These are phyloP conservation scores for Chymomyza costata DNA, from an alignment of 1,140 invertebrate species.

Conservation along the genomic window DNA sequence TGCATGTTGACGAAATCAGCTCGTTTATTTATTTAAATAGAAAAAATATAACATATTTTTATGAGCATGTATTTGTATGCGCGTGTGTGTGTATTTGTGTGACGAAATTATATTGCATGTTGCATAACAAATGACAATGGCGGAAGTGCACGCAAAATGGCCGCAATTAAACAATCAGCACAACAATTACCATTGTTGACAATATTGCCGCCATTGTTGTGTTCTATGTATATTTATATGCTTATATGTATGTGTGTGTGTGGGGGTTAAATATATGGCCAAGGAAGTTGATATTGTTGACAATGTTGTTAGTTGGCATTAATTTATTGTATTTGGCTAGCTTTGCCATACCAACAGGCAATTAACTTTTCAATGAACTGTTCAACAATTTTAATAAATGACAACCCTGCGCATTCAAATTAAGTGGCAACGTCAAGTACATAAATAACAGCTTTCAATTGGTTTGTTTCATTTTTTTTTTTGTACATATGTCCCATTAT, in stretches of 20 bases:
- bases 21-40: slow-evolving; percentile 46
- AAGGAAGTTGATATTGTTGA: slow-evolving; percentile 56
- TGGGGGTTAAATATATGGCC: slow-evolving; percentile 22
- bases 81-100: slow-evolving; percentile 4
- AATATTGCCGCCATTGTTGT: slow-evolving; percentile 3
- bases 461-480: too few species aligned
- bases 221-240: too few species aligned
- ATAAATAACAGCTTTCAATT: too few species aligned
- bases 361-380: slow-evolving; percentile 55
- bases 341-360: slow-evolving; percentile 30
- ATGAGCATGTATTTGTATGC: background rate
- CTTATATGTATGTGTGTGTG: slow-evolving; percentile 1
- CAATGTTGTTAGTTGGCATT: slow-evolving; percentile 60
- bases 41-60: slow-evolving; percentile 9
- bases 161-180: slow-evolving; percentile 71
- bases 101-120: slow-evolving; percentile 30
- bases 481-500: too few species aligned
- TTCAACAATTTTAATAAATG: slow-evolving; percentile 28
- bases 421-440: too few species aligned
- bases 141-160: slow-evolving; percentile 61
- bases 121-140: slow-evolving; percentile 6
- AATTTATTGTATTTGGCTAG: slow-evolving; percentile 44
- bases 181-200: slow-evolving; percentile 64
- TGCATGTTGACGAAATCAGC: slow-evolving; percentile 48
- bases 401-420: too few species aligned